phyloP scores from a whole-genome alignment of 2,797 vertebrate genomes.

The Anguilla anguilla region DNA sequence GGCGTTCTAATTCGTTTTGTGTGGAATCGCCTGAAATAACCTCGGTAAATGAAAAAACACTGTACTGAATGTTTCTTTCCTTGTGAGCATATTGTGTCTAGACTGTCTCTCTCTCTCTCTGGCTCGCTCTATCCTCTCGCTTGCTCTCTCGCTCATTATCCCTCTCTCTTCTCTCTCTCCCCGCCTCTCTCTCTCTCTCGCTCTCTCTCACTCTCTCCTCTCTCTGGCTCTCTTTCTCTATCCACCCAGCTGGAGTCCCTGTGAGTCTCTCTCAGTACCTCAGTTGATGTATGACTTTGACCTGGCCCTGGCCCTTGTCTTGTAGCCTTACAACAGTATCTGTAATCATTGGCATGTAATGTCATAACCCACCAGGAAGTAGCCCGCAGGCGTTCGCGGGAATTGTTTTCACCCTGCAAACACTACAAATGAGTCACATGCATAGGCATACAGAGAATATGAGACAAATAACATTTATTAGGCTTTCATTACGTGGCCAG shows the following conservation, averaged over 20 bases:
- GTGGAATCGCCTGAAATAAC: slow-evolving; percentile 33
- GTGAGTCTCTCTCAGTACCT: slow-evolving; percentile 17
- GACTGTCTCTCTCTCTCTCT: not conserved
- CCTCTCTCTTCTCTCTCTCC: slow-evolving; percentile 33
- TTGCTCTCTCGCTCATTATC: slow-evolving; percentile 24
- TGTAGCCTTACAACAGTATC: slow-evolving; percentile 20
- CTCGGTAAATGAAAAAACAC: slow-evolving; percentile 52
- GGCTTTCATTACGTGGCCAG: not conserved
- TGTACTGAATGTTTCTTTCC: slow-evolving; percentile 44
- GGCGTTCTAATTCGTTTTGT: not conserved
- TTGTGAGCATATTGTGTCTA: slow-evolving; percentile 54
- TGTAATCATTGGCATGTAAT: slow-evolving; percentile 43
- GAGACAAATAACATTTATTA: not conserved
- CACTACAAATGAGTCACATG: not conserved
- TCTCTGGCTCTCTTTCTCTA: slow-evolving; percentile 25
- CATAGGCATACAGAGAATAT: not conserved
- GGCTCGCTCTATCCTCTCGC: not conserved
- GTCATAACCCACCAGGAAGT: slow-evolving; percentile 35
- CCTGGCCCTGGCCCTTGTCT: slow-evolving; percentile 27
- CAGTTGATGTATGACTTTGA: slow-evolving; percentile 48
- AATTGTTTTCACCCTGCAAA: not conserved
- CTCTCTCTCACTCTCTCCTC: slow-evolving; percentile 13
- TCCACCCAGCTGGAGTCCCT: slow-evolving; percentile 16
- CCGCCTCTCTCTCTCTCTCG: slow-evolving; percentile 25
- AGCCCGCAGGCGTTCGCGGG: not conserved